Evolutionary conservation across 92 coral and sea anemone species (phyloP).

Genomic region (Epizoanthus fatuus): DNA sequence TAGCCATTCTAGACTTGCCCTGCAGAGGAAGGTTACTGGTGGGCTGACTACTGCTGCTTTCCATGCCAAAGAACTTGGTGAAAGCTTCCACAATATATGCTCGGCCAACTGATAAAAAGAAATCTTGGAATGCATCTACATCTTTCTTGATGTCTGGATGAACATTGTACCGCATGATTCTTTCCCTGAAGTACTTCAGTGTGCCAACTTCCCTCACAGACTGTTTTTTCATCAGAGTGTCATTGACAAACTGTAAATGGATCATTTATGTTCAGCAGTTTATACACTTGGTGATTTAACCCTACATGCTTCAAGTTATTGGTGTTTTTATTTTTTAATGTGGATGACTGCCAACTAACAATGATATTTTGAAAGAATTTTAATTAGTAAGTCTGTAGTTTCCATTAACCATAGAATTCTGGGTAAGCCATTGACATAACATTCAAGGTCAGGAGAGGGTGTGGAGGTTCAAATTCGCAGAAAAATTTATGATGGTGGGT

Average conservation of each 20-base stretch:
- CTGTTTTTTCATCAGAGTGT: slow-evolving; percentile 39
- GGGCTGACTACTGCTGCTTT: slow-evolving; percentile 34
- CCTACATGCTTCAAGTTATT: too few relatives aligned
- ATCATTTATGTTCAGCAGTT: too few relatives aligned
- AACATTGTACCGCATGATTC: slow-evolving; percentile 49
- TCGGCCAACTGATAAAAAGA: slow-evolving; percentile 48
- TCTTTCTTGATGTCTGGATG: slow-evolving; percentile 55
- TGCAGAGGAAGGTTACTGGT: slow-evolving; percentile 41
- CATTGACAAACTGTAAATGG: slow-evolving; percentile 43
- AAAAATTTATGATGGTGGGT: too few relatives aligned
- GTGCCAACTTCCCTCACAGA: slow-evolving; percentile 51
- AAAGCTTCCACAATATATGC: slow-evolving; percentile 48
- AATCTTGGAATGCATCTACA: slow-evolving; percentile 53
- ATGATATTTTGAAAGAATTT: too few relatives aligned
- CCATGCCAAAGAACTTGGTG: slow-evolving; percentile 41
- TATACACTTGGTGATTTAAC: too few relatives aligned
- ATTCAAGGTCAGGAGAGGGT: too few relatives aligned
- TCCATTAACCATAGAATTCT: too few relatives aligned
- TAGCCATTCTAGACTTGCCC: slow-evolving; percentile 28
- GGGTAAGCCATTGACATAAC: too few relatives aligned
- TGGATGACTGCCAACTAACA: too few relatives aligned
- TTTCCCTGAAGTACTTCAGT: slow-evolving; percentile 44
- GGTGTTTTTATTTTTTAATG: too few relatives aligned
- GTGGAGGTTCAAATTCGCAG: too few relatives aligned
- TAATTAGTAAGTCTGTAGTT: too few relatives aligned